Evolutionary conservation across 92 coral and sea anemone species (phyloP), one percentile per base, ranked within the genome.

Genomic region (Epizoanthus scotinus): DNA sequence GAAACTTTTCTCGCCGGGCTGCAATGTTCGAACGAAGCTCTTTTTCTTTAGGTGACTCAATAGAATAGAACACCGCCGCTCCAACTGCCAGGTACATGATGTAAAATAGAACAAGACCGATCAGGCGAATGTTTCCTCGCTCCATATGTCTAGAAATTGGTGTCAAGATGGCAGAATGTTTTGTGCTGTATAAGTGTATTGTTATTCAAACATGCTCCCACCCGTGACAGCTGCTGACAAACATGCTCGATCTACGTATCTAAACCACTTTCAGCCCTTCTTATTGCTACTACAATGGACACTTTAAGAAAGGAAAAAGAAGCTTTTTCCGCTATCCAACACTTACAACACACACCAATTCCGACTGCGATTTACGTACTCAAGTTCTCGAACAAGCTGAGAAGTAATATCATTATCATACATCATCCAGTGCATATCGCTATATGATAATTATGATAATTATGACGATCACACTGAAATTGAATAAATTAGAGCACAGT

Each of bases 41-140:
- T 75, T 75, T 75, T 20, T 75, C 81, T 20, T 58, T 25, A 8
- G 81, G 81, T 26, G 81, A 75, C 36, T 75, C 81, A 2, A 75
- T 75, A 5, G 81, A 20, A 6, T 75, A 75, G 63, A 75, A 75
- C 38, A 75, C 81, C 15, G 67, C 81, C 63, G 81, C 81, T 75
- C 81, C 81, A 15, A 75, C 21, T 10, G 67, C 55, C 54, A 75
- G 67, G 25, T 75, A 75, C 8, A 75, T 34, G 9, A 75, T 75
- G 25, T 75, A 75, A 25, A 75, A 75, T 20, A 59, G 40, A 34
- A 75, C 15, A 10, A 75, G 66, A n/a, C 68, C 81, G 1, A 75
- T 5, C 36, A 75, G 40, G 26, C 81, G 81, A 24, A 75, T 36
- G 22, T 0, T 75, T n/a, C 67, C 81, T 75, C 81, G 67, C 8